Evolutionary conservation across 2,888 invertebrate species (phyloP).

Genomic region (Anoncus sp.): DNA sequence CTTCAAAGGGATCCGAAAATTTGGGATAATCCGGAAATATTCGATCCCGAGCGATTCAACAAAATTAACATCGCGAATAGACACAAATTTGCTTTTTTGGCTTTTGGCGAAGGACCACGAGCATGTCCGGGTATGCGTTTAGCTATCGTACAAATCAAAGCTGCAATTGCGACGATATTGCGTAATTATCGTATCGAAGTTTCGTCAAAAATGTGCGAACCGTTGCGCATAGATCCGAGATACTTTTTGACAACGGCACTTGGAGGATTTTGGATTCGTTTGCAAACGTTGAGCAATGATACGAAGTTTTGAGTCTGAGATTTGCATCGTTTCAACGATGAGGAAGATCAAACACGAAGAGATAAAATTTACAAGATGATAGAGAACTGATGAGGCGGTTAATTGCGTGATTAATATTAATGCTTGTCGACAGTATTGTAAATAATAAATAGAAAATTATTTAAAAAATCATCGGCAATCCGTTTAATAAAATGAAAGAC

Average conservation of each 20-base stretch:
- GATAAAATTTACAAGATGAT: too few relatives aligned
- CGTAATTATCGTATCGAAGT: conserved; percentile 53
- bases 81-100: conserved; percentile 51
- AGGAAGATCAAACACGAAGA: too few relatives aligned
- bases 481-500: too few relatives aligned
- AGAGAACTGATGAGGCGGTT: too few relatives aligned
- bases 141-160: conserved; percentile 60
- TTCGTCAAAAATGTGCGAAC: conserved; percentile 58
- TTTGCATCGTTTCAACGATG: too few relatives aligned
- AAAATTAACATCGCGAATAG: conserved; percentile 28
- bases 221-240: conserved; percentile 47
- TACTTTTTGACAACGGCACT: conserved; percentile 34
- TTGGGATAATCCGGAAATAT: conserved; percentile 61
- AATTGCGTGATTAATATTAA: too few relatives aligned
- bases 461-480: too few relatives aligned
- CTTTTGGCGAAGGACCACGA: conserved; percentile 65
- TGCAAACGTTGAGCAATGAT: neutral
- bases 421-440: too few relatives aligned
- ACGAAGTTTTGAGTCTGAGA: too few relatives aligned
- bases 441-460: too few relatives aligned
- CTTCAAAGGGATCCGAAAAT: conserved; percentile 61
- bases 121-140: conserved; percentile 61
- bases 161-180: conserved; percentile 54
- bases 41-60: conserved; percentile 64
- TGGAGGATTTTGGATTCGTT: conserved; percentile 56